Base-by-base conservation (phyloP, 2,888 invertebrate genomes). In the Alentia gelatinosa region DNA sequence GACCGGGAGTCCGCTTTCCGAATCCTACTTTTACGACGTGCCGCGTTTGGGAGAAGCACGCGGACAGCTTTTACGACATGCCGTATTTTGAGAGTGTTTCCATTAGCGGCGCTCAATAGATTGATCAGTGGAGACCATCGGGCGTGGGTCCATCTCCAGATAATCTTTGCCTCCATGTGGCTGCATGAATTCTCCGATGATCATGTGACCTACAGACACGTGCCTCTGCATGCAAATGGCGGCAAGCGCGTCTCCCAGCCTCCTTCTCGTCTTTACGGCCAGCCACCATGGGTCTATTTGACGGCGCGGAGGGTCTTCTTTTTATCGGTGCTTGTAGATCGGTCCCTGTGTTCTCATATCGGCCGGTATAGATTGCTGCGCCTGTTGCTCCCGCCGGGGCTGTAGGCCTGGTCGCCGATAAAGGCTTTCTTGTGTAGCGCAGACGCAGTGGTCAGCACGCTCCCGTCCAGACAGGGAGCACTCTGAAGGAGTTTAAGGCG, bases 331-430 rank as follows among this genome's bases (percentile, higher is more conserved):
- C 23, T 1, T 15, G 39, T 83, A 37, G 39, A 83, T 83, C 83
- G 83, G 39, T 5, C 83, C 83, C 83, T 83, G 40, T 35, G 35
- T 40, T 83, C 83, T 83, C 83, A 83, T 83, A 83, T 83, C n/a
- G 26, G 30, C 15, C 37, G n/a, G 83, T 83, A 40, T 83, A 83
- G 39, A 83, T 40, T 37, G 37, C 39, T 37, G 39, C n/a, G 83
- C 83, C 40, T 83, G 83, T 83, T 83, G 83, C 83, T 26, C 83
- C 7, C 35, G 23, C 40, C 12, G 83, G 33, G 19, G 23, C 83
- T 5, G 7, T 83, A 12, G 23, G 39, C 19, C 39, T n/a, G 33
- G 68, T 12, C 47, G 47, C 9, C 30, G 68, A 37, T 83, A 40
- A 40, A 35, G 83, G 83, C 40, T n/a, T 40, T 83, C 83, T 83